phyloP scores from a whole-genome alignment of 1,140 invertebrate species.

The Caenorhabditis brenneri region DNA sequence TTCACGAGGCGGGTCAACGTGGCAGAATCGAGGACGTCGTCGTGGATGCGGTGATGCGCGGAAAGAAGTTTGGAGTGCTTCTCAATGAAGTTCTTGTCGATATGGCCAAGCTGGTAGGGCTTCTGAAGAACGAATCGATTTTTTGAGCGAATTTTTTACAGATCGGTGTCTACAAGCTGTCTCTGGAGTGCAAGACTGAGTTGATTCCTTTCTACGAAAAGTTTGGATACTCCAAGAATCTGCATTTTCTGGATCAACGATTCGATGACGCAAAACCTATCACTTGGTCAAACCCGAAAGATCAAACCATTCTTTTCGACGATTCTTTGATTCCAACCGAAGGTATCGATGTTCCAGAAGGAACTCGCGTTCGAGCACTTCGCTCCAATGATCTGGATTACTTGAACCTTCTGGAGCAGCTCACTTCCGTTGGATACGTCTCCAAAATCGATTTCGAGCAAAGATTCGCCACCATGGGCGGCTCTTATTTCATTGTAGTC shows the following conservation, averaged over 20 bases:
- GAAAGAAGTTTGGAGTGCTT: slow-evolving; percentile 57
- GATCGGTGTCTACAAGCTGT: slow-evolving; percentile 88
- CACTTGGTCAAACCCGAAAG: neutral
- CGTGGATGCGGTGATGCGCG: slow-evolving; percentile 77
- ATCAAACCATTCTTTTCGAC: neutral
- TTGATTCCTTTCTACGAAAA: slow-evolving; percentile 88
- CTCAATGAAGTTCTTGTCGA: slow-evolving; percentile 52
- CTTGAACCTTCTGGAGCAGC: slow-evolving; percentile 75
- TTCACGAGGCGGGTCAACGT: slow-evolving; percentile 81
- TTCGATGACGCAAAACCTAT: slow-evolving; percentile 51
- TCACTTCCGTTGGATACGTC: slow-evolving; percentile 87
- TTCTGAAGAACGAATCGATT: too few relatives aligned
- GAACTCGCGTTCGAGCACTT: neutral
- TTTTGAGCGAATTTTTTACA: neutral
- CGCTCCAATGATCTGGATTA: neutral
- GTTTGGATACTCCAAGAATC: slow-evolving; percentile 83
- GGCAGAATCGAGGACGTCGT: slow-evolving; percentile 94
- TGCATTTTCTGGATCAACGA: slow-evolving; percentile 71
- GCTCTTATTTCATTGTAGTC: slow-evolving; percentile 71
- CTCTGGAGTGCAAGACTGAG: slow-evolving; percentile 89
- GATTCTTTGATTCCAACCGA: neutral
- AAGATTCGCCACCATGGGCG: slow-evolving; percentile 81
- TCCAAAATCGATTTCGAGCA: slow-evolving; percentile 81
- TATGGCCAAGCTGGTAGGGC: slow-evolving; percentile 39
- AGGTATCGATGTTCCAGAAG: neutral